These are phyloP conservation scores for Helogale parvula DNA, from an alignment of 2,113 vertebrate species.

Conservation along the genomic window DNA sequence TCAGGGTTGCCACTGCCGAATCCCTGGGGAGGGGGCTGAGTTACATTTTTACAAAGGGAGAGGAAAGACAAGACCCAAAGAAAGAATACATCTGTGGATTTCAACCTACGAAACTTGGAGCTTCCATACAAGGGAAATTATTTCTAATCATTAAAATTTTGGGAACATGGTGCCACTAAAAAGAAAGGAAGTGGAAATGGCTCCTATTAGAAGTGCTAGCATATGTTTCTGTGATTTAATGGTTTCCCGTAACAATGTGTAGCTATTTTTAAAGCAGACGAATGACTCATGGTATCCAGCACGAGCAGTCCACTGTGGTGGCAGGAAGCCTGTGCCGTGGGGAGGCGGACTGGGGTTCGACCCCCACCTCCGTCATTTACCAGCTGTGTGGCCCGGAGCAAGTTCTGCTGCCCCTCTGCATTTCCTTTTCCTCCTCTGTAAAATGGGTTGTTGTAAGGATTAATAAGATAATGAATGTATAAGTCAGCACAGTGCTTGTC, in stretches of 20 bases:
- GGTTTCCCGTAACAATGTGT: constrained; percentile 66
- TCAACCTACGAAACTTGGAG: background rate
- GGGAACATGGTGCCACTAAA: constrained; percentile 30
- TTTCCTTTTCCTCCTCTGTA: background rate
- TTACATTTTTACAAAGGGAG: background rate
- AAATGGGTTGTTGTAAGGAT: background rate
- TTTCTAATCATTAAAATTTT: constrained; percentile 55
- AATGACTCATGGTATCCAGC: constrained; percentile 69
- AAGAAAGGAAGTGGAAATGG: constrained; percentile 58
- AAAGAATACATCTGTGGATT: background rate
- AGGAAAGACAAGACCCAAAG: constrained; percentile 23
- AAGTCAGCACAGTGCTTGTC: background rate
- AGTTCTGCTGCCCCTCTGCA: background rate
- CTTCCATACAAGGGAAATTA: constrained; percentile 40
- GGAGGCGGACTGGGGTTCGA: background rate
- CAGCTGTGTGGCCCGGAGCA: background rate
- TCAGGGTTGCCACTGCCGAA: background rate
- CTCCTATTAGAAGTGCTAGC: constrained; percentile 45
- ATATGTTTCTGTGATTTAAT: constrained; percentile 71
- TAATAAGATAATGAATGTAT: background rate
- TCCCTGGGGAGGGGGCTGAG: background rate
- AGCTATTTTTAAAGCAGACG: constrained; percentile 73
- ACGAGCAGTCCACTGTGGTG: background rate
- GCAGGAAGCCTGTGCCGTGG: background rate
- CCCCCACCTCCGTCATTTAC: background rate